Evolutionary conservation across 2,113 vertebrate genomes (phyloP), one percentile per base, ranked within the genome.

Genomic region (Anoura caudifer): DNA sequence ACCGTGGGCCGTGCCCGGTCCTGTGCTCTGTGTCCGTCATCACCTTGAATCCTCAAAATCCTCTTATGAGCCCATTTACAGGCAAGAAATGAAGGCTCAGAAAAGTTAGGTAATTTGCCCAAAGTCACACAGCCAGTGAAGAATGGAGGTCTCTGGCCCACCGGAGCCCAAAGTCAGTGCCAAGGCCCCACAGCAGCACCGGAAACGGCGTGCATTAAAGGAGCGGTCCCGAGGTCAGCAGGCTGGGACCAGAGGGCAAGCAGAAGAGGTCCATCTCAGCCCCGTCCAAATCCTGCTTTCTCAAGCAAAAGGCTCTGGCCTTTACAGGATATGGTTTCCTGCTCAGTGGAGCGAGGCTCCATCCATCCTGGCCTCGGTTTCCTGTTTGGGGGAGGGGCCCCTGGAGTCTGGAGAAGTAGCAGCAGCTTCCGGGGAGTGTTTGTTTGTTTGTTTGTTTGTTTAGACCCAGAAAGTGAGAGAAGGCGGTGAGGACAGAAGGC

Each of bases 21-120:
- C 5, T 16, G 22, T 33, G 47, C 9, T 28, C 56, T 63, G 0
- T 1, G 1, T 3, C 26, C 7, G 8, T 36, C 63, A 61, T 20
- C 36, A 33, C 56, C 50, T 28, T 31, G 43, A 22, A 56, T 1
- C 9, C 17, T 14, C 56, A 84, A 56, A 19, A 63, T 16, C n/a
- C 82, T 70, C 2, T 56, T 36, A n/a, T 24, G 52, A 94, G 26
- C 16, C 47, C 89, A 36, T 56, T 54, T 65, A 41, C 7, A 67
- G 59, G 63, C 54, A 73, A 67, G 28, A 92, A 43, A 52, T 38
- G n/a, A 36, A 65, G 43, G 36, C 38, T 95, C 54, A 24, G 31
- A 83, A 67, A 41, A 3, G 36, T 47, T 54, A 87, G 50, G 69
- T 59, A 38, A 76, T 56, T 47, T 41, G 24, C 41, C 54, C 7